Evolutionary conservation across 2,797 vertebrate genomes (phyloP), one percentile per base, ranked within the genome.

Genomic region (Alfaro cultratus): DNA sequence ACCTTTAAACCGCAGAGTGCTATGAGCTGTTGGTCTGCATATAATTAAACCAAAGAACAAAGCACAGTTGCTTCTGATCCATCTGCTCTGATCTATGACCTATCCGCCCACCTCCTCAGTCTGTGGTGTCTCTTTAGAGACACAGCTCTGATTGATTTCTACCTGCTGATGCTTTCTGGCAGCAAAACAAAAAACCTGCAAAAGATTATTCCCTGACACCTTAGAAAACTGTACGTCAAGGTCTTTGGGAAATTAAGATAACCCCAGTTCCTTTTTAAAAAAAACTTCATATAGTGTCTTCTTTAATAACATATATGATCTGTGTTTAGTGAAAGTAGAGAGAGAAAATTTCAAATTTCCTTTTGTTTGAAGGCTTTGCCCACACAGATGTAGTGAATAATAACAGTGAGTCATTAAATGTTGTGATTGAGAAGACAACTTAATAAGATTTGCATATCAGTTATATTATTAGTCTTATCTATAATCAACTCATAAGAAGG

Each of bases 81-180:
- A 57, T 46, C 76, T 60, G 80, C 71, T 79, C 45, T 73, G 76
- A 80, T 74, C 82, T 73, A 5, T 71, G 77, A 85, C 80, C 77
- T 64, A 26, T 68, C 68, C 79, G 4, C 79, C 85, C 76, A 80
- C 83, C 79, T 67, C 78, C 73, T 82, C 47, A 75, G 64, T 77
- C 77, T 81, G 70, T 4, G 70, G 39, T 47, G 46, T 34, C 68
- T 76, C 83, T 70, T 62, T 43, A 62, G 57, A 74, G 71, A 6
- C 26, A 34, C 26, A 29, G 55, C 57, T 67, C 34, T 47, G 77
- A 88, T 78, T 88, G 88, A 90, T 86, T 83, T 80, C 71, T 80
- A 36, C 76, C 80, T 79, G 84, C 81, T 90, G 80, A 18, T 73
- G 11, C 74, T 78, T 77, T 79, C 74, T 55, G 15, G 72, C 53